A percentile compares a stretch with the other conserved stretches of the same genome.
Conservation (phyloP, 2,888 invertebrate genomes). For the Drosophila antonietae region DNA sequence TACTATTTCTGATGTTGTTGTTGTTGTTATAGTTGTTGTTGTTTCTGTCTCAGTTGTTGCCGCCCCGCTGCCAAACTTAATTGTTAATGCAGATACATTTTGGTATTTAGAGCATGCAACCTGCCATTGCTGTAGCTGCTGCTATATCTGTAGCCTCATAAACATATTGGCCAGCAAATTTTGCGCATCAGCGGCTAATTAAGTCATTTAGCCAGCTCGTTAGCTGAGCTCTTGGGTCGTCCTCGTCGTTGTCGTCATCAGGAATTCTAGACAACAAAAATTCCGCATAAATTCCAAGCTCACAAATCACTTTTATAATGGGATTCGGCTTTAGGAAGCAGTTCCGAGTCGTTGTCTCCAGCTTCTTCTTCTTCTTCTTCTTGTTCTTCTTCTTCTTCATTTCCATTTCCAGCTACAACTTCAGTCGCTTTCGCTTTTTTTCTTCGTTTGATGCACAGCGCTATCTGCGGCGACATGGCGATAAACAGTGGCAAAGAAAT, state of each 20-base stretch:
- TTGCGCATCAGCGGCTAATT: constrained; percentile 57
- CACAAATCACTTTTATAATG: constrained; percentile 79
- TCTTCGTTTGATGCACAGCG: constrained; percentile 43
- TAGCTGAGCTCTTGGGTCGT: constrained; percentile 34
- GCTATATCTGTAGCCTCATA: constrained; percentile 42
- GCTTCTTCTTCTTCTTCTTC: neutral
- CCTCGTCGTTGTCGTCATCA: neutral
- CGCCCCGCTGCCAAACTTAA: constrained; percentile 52
- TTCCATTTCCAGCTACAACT: constrained; percentile 1
- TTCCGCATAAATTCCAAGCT: constrained; percentile 66
- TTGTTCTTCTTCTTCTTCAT: neutral
- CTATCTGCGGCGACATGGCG: constrained; percentile 50
- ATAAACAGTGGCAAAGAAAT: constrained; percentile 49
- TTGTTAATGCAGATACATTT: constrained; percentile 67
- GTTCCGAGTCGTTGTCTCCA: constrained; percentile 9
- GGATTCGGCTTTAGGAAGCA: constrained; percentile 17
- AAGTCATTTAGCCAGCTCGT: constrained; percentile 79
- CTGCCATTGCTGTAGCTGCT: constrained; percentile 22
- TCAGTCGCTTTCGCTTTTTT: constrained; percentile 12
- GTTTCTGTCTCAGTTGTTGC: constrained; percentile 28
- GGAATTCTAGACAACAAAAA: constrained; percentile 50
- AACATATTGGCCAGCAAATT: constrained; percentile 55
- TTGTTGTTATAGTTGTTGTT: constrained; percentile 4
- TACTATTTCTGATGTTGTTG: neutral
- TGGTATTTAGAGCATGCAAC: constrained; percentile 33